Conservation (phyloP, 2,888 invertebrate genomes). For the Heliconius ethilla region DNA sequence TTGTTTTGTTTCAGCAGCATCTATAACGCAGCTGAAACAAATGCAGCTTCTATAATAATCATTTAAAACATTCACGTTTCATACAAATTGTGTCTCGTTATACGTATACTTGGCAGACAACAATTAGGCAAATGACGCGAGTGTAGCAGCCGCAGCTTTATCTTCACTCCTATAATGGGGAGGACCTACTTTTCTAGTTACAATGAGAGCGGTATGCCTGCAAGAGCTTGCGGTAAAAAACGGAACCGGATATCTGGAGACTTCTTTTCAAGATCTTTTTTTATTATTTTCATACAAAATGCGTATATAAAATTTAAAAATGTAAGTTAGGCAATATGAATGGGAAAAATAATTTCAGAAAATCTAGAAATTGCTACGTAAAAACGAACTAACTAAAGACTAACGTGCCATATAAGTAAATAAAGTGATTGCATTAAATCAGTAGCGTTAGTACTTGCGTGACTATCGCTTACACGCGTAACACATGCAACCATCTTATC, state of each 20-base stretch:
- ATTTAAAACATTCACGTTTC: constrained; percentile 9
- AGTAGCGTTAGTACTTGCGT: neutral
- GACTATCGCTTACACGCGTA: constrained; percentile 14
- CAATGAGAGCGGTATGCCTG: constrained; percentile 16
- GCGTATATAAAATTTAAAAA: neutral
- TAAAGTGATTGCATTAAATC: constrained; percentile 3
- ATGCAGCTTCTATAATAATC: neutral
- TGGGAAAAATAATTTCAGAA: too few species aligned
- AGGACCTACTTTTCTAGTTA: constrained; percentile 24
- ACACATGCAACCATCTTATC: constrained; percentile 16
- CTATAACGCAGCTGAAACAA: too few species aligned
- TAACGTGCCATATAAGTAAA: neutral
- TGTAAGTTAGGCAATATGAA: neutral
- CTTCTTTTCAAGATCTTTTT: constrained; percentile 18
- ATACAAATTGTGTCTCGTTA: constrained; percentile 10
- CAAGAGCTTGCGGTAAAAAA: constrained; percentile 1
- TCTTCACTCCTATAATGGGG: constrained; percentile 23
- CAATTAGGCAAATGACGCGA: constrained; percentile 27
- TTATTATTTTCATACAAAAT: neutral
- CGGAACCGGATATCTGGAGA: constrained; percentile 22
- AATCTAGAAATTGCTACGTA: neutral
- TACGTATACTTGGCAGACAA: constrained; percentile 13
- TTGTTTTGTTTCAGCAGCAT: too few species aligned
- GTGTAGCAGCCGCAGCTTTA: constrained; percentile 19
- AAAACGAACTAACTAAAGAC: too few species aligned